phyloP scores from a whole-genome alignment of 2,113 vertebrate species.

The Callipepla squamata region DNA sequence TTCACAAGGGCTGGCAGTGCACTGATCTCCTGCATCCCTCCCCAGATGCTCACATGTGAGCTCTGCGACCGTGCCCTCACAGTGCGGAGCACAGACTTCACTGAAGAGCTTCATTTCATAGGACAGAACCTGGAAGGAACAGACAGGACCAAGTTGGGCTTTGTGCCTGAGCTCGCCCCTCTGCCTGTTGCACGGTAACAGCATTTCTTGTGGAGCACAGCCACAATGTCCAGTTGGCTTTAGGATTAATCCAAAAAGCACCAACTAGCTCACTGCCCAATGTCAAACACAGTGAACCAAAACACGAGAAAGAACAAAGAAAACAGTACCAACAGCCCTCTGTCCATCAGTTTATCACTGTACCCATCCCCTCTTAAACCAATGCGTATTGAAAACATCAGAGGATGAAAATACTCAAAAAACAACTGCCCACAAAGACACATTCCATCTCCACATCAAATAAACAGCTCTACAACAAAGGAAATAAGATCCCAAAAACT shows the following conservation, averaged over 20 bases:
- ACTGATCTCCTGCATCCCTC: neutral
- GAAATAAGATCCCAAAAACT: neutral
- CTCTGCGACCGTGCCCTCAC: neutral
- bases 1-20: neutral
- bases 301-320: neutral
- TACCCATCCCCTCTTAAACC: neutral
- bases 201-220: fast-evolving
- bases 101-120: fast-evolving
- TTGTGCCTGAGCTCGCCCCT: neutral
- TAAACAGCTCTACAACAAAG: neutral
- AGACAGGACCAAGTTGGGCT: neutral
- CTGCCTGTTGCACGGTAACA: neutral
- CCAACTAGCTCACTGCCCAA: neutral
- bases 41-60: neutral
- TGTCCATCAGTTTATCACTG: neutral
- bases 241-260: neutral
- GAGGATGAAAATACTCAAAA: neutral
- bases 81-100: neutral
- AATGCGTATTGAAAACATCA: neutral
- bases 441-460: neutral
- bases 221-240: neutral
- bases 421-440: neutral
- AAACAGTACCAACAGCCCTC: neutral
- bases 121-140: neutral
- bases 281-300: neutral